phyloP scores from a whole-genome alignment of 2,113 vertebrate genomes.

The Chaenocephalus aceratus region DNA sequence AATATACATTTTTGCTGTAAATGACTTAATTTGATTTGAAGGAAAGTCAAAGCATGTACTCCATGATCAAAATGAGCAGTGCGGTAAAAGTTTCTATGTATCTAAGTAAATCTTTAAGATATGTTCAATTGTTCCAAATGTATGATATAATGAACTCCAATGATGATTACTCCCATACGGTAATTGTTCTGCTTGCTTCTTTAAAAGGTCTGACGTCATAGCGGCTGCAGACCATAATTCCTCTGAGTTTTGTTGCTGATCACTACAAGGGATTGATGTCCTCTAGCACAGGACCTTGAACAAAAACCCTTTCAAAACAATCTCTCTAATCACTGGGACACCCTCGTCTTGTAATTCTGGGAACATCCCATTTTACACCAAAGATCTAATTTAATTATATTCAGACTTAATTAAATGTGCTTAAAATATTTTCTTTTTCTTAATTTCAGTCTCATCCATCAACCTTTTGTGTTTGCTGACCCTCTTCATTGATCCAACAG shows the following conservation, averaged over 20 bases:
- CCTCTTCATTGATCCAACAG: conserved; percentile 20
- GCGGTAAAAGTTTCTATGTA: background rate
- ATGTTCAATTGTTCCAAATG: background rate
- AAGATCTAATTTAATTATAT: conserved; percentile 42
- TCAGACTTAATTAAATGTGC: conserved; percentile 47
- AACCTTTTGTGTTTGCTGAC: conserved; percentile 36
- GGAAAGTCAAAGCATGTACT: background rate
- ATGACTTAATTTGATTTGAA: too few species aligned
- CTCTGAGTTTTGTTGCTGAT: conserved; percentile 2
- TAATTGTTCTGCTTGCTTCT: conserved; percentile 5
- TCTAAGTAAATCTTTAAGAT: background rate
- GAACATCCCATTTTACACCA: conserved; percentile 35
- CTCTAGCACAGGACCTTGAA: background rate
- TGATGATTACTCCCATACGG: conserved; percentile 1
- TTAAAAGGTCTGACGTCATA: conserved; percentile 6
- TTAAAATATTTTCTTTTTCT: conserved; percentile 36
- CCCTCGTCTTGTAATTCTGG: conserved; percentile 17
- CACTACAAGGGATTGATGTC: background rate
- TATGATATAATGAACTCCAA: background rate
- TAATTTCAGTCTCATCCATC: conserved; percentile 44
- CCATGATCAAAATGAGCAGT: background rate
- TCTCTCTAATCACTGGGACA: conserved; percentile 39
- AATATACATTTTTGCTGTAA: too few species aligned
- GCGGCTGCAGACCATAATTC: background rate
- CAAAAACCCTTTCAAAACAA: conserved; percentile 18